Conservation (phyloP, 1,140 invertebrate species). For the Cydia strobilella region DNA sequence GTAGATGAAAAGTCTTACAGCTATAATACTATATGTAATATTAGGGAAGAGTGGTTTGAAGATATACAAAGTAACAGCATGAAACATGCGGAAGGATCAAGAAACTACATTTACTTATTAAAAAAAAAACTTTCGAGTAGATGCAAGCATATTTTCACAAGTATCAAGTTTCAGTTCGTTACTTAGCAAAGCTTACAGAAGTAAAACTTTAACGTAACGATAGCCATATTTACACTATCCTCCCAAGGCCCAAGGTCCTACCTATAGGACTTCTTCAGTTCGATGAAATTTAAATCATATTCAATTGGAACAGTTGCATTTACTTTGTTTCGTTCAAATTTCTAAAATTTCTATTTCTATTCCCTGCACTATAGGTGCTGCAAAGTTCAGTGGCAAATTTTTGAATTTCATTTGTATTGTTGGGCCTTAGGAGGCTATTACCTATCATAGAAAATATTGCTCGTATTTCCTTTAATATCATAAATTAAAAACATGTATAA, state of each 20-base stretch:
- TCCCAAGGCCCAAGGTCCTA: too few species aligned
- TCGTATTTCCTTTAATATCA: conserved; percentile 46
- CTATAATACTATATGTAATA: conserved; percentile 64
- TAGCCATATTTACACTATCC: neutral
- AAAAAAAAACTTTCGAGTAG: neutral
- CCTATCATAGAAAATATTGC: conserved; percentile 40
- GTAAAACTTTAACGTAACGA: neutral
- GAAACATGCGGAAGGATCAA: neutral
- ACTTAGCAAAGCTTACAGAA: neutral
- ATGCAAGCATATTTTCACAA: neutral
- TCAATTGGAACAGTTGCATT: too few species aligned
- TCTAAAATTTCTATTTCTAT: too few species aligned
- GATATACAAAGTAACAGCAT: neutral
- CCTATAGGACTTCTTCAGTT: too few species aligned
- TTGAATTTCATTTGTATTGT: too few species aligned
- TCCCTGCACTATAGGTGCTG: too few species aligned
- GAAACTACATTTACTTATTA: neutral
- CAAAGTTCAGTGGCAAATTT: too few species aligned
- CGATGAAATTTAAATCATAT: too few species aligned
- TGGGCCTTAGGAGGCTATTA: too few species aligned
- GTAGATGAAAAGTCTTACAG: conserved; percentile 53
- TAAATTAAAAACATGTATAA: conserved; percentile 51
- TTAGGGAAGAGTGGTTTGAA: conserved; percentile 11
- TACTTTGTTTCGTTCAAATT: too few species aligned
- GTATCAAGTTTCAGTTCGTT: neutral